Evolutionary conservation across 2,113 vertebrate species (phyloP).

Genomic region (Dromaius novaehollandiae): DNA sequence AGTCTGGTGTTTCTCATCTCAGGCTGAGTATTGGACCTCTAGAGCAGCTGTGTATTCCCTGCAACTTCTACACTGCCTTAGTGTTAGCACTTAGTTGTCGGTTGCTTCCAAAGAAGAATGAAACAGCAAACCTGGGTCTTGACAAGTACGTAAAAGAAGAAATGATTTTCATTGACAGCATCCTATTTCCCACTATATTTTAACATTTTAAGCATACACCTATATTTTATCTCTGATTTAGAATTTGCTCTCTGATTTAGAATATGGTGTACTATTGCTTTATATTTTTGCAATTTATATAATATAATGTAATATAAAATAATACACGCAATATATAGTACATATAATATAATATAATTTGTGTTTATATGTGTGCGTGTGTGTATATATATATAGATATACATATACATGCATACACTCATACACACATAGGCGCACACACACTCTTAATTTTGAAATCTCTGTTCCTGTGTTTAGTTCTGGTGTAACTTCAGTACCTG

Average conservation of each 20-base stretch:
- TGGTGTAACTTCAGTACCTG: neutral
- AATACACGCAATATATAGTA: no score
- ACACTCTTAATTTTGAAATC: neutral
- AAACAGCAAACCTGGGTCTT: neutral
- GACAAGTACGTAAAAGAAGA: neutral
- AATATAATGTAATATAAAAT: neutral
- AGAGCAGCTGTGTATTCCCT: fast-evolving
- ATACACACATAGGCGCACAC: no score
- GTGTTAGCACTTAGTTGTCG: neutral
- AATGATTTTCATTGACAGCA: neutral
- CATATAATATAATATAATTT: neutral
- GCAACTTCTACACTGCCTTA: neutral
- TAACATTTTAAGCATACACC: neutral
- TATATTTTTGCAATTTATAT: neutral
- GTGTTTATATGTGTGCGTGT: neutral
- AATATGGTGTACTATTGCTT: neutral
- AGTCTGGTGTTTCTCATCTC: neutral
- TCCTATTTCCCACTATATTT: neutral
- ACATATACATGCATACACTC: no score
- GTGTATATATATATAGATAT: neutral
- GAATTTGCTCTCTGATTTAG: neutral
- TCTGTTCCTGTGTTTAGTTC: neutral
- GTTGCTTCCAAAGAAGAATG: neutral
- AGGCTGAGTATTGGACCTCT: neutral
- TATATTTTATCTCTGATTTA: neutral